Base-by-base conservation (phyloP, 2,888 invertebrate species). In the Plagodis dolabraria region DNA sequence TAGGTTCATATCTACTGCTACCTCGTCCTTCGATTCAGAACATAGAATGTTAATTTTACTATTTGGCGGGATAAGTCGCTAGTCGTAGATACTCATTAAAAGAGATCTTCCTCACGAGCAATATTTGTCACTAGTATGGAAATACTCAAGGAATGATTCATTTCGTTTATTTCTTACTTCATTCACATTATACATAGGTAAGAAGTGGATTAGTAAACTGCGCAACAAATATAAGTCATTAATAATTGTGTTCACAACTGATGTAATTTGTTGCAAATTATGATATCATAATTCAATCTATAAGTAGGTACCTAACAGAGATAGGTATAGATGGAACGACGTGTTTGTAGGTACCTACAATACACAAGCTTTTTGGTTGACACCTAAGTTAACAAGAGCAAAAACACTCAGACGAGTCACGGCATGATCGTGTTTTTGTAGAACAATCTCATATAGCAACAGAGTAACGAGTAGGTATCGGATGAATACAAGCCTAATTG, bases 301-400 rank as follows among this genome's bases (percentile, higher is more conserved):
- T n/a, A n/a, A n/a, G n/a, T n/a, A n/a, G n/a, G n/a, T n/a, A n/a
- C n/a, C n/a, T n/a, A 33, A 7, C 5, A 12, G 7, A 45, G 36
- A 38, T 40, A 12, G 12, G 7, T 59, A 53, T 7, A 35, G 35
- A 6, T 35, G 35, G 5, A 10, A 10, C 6, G 10, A 10, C 40
- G 9, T 5, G 7, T 40, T 9, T 9, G 9, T 5, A 9, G 7
- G 34, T 47, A 47, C 22, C 11, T 54, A 47, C 53, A 35, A 34
- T 10, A 8, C 7, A 40, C 5, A 7, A 40, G 36, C 50, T 50
- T 52, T 54, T 59, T 59, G 47, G 59, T 59, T 54, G 50, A 51
- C 60, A 60, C 38, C 38, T 40, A 35, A 46, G 38, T 51, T 54
- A 54, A 67, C 58, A 64, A 50, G 56, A 53, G 57, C 55, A 68